A percentile compares a stretch with the other conserved stretches of the same genome.
These are phyloP conservation scores for Mionectes macconnelli DNA, from an alignment of 2,113 vertebrate genomes.

Conservation along the genomic window DNA sequence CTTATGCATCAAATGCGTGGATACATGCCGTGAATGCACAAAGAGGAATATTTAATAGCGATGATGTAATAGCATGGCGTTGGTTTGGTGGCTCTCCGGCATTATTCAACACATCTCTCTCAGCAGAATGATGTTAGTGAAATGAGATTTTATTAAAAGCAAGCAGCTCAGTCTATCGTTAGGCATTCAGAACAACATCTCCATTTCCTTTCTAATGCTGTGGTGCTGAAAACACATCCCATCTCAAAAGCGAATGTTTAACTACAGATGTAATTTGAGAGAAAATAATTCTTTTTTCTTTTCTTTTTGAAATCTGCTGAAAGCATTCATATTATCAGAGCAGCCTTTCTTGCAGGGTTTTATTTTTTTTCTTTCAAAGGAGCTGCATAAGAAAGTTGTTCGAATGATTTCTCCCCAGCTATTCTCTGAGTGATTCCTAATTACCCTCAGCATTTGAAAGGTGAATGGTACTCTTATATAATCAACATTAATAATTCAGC, in stretches of 20 bases:
- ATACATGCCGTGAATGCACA: neutral
- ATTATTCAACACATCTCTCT: conserved; percentile 10
- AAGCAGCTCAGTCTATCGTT: neutral
- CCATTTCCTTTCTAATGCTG: neutral
- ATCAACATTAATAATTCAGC: conserved; percentile 47
- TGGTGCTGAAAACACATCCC: conserved; percentile 25
- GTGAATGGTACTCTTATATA: conserved; percentile 61
- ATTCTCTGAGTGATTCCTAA: conserved; percentile 14
- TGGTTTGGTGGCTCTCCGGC: neutral
- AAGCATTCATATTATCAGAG: neutral
- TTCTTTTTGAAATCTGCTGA: neutral
- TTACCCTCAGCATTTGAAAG: conserved; percentile 47
- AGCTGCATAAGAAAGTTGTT: neutral
- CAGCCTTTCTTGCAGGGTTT: neutral
- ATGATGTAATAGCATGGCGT: neutral
- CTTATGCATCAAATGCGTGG: neutral
- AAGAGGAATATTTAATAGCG: conserved; percentile 26
- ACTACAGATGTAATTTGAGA: conserved; percentile 43
- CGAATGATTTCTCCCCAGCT: neutral
- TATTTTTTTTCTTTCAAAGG: neutral
- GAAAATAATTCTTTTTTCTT: neutral
- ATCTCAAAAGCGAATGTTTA: conserved; percentile 15
- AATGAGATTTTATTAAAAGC: conserved; percentile 67
- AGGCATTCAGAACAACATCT: neutral
- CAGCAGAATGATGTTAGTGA: conserved; percentile 40